A percentile compares a stretch with the other conserved stretches of the same genome.
Conservation (phyloP, 2,113 vertebrate species). For the Gyps fulvus region DNA sequence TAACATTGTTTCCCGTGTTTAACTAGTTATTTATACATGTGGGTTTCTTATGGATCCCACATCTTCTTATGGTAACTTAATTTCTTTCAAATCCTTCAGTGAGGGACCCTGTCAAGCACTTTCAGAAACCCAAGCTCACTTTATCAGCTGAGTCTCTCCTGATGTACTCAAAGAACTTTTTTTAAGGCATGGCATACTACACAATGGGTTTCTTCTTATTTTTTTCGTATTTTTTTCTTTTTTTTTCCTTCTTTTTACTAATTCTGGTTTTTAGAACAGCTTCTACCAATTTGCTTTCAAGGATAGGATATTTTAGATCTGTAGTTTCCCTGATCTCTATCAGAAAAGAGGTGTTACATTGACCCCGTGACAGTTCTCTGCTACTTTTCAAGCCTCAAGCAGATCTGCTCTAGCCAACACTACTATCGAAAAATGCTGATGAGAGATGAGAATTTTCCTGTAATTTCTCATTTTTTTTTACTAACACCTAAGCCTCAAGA, state of each 20-base stretch:
- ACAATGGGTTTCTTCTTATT: not conserved
- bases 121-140: not conserved
- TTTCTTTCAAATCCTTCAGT: not conserved
- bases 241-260: not conserved
- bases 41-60: not conserved
- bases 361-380: not conserved
- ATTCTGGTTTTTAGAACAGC: not conserved
- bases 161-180: not conserved
- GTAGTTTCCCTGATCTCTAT: not conserved
- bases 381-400: not conserved
- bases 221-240: no score
- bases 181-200: not conserved
- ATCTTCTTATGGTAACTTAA: not conserved
- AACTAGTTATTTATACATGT: not conserved
- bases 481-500: not conserved
- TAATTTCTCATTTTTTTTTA: not conserved
- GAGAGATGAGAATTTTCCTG: not conserved
- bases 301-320: not conserved
- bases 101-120: not conserved
- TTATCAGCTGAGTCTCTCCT: not conserved
- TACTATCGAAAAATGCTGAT: not conserved
- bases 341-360: not conserved
- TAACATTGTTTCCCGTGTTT: not conserved
- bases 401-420: not conserved
- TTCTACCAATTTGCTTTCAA: not conserved